Percentiles rank a stretch among this genome's conserved stretches.
Evolutionary conservation across 2,113 vertebrate genomes (phyloP).

Genomic region (Phylloscopus trochiloides): DNA sequence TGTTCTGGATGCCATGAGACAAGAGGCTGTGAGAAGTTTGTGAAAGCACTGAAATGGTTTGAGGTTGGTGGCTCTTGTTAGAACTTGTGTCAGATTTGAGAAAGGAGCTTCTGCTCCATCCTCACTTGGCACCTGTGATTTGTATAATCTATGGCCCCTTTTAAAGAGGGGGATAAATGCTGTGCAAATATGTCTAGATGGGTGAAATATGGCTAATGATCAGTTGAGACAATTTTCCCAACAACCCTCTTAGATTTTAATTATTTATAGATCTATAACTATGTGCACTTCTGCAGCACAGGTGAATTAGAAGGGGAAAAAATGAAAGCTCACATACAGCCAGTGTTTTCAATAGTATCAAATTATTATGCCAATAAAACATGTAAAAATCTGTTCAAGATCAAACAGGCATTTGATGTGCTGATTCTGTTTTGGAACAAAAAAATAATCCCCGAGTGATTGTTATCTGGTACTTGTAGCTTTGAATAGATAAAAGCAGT

Average conservation of each 20-base stretch:
- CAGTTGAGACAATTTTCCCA: not conserved
- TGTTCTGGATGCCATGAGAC: not conserved
- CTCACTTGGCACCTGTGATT: not conserved
- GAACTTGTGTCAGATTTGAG: not conserved
- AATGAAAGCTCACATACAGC: not conserved
- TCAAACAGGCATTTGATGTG: slow-evolving; percentile 32
- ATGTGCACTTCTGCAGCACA: not conserved
- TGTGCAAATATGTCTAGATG: not conserved
- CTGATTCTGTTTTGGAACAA: not conserved
- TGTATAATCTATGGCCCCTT: not conserved
- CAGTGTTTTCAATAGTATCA: slow-evolving; percentile 13
- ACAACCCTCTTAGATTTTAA: not conserved
- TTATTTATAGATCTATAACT: not conserved
- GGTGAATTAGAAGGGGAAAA: not conserved
- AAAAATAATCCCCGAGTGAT: not conserved
- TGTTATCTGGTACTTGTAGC: slow-evolving; percentile 26
- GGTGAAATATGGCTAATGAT: slow-evolving; percentile 5
- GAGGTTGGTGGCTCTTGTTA: not conserved
- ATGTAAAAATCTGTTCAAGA: slow-evolving; percentile 21
- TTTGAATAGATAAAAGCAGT: slow-evolving; percentile 26
- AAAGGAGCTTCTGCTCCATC: not conserved
- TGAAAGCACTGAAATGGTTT: not conserved
- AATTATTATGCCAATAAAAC: slow-evolving; percentile 24
- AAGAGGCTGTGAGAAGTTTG: not conserved
- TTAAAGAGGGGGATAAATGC: not conserved